Conservation (phyloP, 1,140 invertebrate species). For the Drosophila sp. region DNA sequence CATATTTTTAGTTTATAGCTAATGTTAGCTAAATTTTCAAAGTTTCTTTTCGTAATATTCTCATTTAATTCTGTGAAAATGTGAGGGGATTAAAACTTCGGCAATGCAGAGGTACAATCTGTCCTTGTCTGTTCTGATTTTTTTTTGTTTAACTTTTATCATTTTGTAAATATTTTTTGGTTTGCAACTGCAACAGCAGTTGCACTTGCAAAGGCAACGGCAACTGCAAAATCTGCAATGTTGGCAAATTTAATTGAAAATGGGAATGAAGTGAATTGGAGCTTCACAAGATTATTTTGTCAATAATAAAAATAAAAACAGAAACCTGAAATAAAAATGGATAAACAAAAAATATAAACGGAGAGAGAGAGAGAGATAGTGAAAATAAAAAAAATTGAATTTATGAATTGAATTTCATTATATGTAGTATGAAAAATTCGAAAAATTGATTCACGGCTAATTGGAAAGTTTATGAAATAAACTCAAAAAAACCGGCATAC, state of each 20-base stretch:
- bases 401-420: constrained; percentile 80
- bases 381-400: constrained; percentile 66
- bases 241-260: constrained; percentile 78
- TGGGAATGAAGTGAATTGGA: constrained; percentile 56
- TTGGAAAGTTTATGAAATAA: constrained; percentile 68
- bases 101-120: background rate
- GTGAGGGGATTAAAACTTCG: background rate
- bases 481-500: background rate
- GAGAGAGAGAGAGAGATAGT: constrained; percentile 15
- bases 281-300: constrained; percentile 76
- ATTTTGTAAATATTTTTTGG: constrained; percentile 34
- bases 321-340: background rate
- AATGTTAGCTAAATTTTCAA: too few species aligned
- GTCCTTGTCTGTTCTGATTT: constrained; percentile 31
- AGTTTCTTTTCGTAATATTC: too few species aligned
- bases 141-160: constrained; percentile 37
- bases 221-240: constrained; percentile 59
- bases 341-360: background rate
- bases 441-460: constrained; percentile 65
- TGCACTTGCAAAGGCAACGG: constrained; percentile 12
- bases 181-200: constrained; percentile 33
- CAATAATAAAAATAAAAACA: constrained; percentile 56
- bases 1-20: too few species aligned
- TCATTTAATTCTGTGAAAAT: background rate
- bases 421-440: constrained; percentile 43